Evolutionary conservation across 2,113 vertebrate species (phyloP).

Genomic region (Thalassoma bifasciatum): DNA sequence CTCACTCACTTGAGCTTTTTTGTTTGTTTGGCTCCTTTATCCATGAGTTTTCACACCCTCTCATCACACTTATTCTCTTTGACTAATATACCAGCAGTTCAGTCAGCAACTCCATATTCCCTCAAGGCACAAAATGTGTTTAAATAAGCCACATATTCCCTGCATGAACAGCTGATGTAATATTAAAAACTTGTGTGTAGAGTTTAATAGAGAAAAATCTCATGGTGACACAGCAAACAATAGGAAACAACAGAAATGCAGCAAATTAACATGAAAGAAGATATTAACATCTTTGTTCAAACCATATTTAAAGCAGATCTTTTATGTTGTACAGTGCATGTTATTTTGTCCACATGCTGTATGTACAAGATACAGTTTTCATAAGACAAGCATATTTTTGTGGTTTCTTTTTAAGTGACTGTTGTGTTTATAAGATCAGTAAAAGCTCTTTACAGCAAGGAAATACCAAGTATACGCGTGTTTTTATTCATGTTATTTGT

Average conservation of each 20-base stretch:
- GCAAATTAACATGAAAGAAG: not conserved
- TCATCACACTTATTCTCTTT: not conserved
- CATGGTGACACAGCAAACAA: not conserved
- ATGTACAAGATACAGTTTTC: conserved; percentile 11
- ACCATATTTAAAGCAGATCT: not conserved
- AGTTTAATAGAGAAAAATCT: not conserved
- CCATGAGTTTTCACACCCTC: not conserved
- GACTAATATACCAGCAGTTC: not conserved
- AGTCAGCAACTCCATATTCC: too few species aligned
- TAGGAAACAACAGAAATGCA: not conserved
- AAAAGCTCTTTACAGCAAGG: conserved; percentile 16
- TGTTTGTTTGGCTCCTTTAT: not conserved
- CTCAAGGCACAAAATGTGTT: not conserved
- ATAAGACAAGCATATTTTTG: conserved; percentile 11
- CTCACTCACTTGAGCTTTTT: not conserved
- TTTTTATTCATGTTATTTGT: not conserved
- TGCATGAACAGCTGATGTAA: not conserved
- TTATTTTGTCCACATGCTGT: conserved; percentile 17
- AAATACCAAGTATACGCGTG: not conserved
- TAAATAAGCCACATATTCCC: not conserved
- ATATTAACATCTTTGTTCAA: not conserved
- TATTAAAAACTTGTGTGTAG: not conserved
- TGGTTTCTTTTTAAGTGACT: conserved; percentile 52
- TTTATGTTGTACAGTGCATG: not conserved
- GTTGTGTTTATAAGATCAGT: conserved; percentile 16